phyloP scores from a whole-genome alignment of 2,113 vertebrate genomes.

The Lipotes vexillifer region DNA sequence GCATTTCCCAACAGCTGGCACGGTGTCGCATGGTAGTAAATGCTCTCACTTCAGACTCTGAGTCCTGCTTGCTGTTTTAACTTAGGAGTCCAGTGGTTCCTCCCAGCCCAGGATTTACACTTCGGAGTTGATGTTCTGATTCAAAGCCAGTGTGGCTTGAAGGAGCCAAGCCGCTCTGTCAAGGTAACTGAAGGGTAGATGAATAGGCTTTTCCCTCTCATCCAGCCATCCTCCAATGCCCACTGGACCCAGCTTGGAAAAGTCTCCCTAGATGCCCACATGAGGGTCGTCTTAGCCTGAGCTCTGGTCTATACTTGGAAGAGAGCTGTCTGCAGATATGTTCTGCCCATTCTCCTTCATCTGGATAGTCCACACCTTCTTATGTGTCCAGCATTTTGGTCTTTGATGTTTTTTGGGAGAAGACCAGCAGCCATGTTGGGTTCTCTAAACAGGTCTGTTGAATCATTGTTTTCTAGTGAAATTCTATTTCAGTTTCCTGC shows the following conservation, averaged over 20 bases:
- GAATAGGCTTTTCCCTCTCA: background rate
- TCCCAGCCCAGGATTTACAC: background rate
- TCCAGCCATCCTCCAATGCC: background rate
- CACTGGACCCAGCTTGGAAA: background rate
- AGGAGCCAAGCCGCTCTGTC: background rate
- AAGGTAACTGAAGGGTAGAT: background rate
- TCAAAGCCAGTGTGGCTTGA: background rate
- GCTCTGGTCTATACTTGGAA: background rate
- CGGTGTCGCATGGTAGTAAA: background rate
- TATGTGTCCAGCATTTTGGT: background rate
- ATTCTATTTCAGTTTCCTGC: background rate
- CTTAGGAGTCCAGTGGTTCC: background rate
- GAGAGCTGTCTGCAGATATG: background rate
- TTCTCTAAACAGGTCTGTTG: background rate
- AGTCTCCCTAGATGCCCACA: background rate
- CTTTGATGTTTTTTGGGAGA: background rate
- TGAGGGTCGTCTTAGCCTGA: background rate
- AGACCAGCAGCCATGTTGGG: background rate
- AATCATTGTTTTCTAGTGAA: background rate
- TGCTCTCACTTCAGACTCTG: background rate
- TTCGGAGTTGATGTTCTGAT: background rate
- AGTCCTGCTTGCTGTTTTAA: background rate
- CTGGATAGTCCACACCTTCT: background rate
- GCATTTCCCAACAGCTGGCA: conserved; percentile 52
- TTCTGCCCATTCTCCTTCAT: background rate